Conservation (phyloP, 2,797 vertebrate species). For the Sebastes baramenuke region DNA sequence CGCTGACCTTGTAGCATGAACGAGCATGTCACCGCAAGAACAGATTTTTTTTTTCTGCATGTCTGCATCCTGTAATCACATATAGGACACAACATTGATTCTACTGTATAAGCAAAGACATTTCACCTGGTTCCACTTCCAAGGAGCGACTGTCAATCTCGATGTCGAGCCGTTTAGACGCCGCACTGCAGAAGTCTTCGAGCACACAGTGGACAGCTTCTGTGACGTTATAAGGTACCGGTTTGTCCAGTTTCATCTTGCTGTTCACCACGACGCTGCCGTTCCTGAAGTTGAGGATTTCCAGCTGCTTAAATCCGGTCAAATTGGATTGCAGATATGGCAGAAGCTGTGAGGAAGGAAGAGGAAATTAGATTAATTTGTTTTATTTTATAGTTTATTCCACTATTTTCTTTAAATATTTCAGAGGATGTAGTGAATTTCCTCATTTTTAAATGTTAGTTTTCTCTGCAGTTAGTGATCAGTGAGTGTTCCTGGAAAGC, state of each 20-base stretch:
- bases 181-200: conserved; percentile 88
- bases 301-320: conserved; percentile 93
- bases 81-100: background rate
- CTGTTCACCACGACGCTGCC: conserved; percentile 96
- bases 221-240: conserved; percentile 90
- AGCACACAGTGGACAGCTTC: conserved; percentile 88
- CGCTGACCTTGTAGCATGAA: conserved; percentile 34
- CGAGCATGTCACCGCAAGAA: background rate
- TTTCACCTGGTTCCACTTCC: conserved; percentile 89
- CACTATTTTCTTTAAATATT: background rate
- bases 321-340: conserved; percentile 93
- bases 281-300: conserved; percentile 95
- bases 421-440: background rate
- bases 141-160: conserved; percentile 92
- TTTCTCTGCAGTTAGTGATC: conserved; percentile 12
- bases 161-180: conserved; percentile 86
- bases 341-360: conserved; percentile 85
- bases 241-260: conserved; percentile 89
- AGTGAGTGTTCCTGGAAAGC: background rate
- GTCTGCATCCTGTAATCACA: background rate
- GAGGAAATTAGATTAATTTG: background rate
- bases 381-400: background rate
- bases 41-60: background rate
- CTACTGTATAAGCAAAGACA: background rate
- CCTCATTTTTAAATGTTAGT: background rate